Base-by-base conservation (phyloP, 2,113 vertebrate genomes). In the Anoplopoma fimbria region DNA sequence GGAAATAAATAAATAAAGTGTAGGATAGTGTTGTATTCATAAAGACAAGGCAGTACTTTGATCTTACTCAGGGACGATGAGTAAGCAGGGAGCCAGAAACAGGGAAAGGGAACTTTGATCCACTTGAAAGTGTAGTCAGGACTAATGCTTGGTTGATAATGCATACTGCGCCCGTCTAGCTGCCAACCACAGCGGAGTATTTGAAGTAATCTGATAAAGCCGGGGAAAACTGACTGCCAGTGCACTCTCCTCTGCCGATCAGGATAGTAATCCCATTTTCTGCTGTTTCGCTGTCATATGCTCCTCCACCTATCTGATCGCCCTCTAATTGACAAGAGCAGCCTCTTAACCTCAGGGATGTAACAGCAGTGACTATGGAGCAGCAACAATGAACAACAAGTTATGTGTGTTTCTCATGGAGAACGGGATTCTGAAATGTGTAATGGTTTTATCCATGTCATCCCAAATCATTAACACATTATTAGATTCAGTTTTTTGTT, bases 131-230 rank as follows among this genome's bases (percentile, higher is more conserved):
- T 74, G 40, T 36, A 55, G 42, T 69, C 82, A 61, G 75, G 49
- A 81, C 84, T 84, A 77, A 90, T 86, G 85, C 81, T 67, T 42
- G 79, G 33, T 65, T 85, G 81, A 85, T 87, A 86, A 88, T 88
- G 83, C 82, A 85, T 47, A 79, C 67, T 47, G 75, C 69, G 31
- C 58, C 62, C 29, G 4, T 77, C 77, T 29, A 83, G 69, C 86
- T 79, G 79, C 85, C 75, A 86, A 88, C 87, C 64, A 69, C 81
- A 62, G 51, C 14, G 31, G 73, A 81, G 77, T 85, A 81, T 90
- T 88, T 87, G 83, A 84, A 78, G 83, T 93, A 92, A 94, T 92
- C 77, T 88, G 90, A 94, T 93, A 74, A 90, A 87, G 79, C 65
- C 51, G 53, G 76, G 60, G 51, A 79, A 83, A 79, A 90, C 77